These are phyloP conservation scores for Istiophorus platypterus DNA, from an alignment of 2,113 vertebrate genomes.

Conservation along the genomic window DNA sequence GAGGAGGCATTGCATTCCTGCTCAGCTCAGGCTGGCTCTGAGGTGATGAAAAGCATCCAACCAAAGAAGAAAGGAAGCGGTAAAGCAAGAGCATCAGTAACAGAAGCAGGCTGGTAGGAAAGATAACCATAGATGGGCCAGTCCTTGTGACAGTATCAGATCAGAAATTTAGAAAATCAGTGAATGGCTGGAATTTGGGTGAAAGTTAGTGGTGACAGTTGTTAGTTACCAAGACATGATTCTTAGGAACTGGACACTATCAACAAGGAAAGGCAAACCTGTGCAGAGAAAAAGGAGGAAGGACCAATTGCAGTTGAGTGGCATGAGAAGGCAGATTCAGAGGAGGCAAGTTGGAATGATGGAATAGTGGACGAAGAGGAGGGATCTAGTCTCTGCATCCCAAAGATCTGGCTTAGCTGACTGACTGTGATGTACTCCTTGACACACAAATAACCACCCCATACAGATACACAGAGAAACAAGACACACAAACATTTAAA, in stretches of 20 bases:
- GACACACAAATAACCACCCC: conserved; percentile 14
- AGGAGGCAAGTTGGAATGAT: conserved; percentile 81
- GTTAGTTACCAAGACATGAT: not conserved
- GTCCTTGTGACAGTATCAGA: conserved; percentile 12
- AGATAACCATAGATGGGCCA: conserved; percentile 6
- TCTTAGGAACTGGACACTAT: not conserved
- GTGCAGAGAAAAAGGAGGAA: conserved; percentile 81
- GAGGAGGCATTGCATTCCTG: conserved; percentile 82
- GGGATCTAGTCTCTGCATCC: conserved; percentile 75
- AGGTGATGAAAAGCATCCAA: conserved; percentile 68
- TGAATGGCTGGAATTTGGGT: not conserved
- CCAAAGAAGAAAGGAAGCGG: conserved; percentile 45
- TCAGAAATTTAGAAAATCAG: conserved; percentile 3
- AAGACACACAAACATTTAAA: conserved; percentile 28
- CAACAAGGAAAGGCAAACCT: conserved; percentile 84
- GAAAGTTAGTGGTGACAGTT: not conserved
- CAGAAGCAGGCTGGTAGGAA: conserved; percentile 46
- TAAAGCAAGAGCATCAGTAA: conserved; percentile 55
- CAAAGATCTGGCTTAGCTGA: conserved; percentile 90
- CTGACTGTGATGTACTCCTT: conserved; percentile 93
- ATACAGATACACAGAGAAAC: conserved; percentile 26
- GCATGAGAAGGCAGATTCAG: conserved; percentile 78
- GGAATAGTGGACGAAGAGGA: conserved; percentile 76
- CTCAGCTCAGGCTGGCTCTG: conserved; percentile 85
- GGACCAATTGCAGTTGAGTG: conserved; percentile 80